A percentile compares a stretch with the other conserved stretches of the same genome.
Evolutionary conservation across 2,113 vertebrate genomes (phyloP).

Genomic region (Ahaetulla prasina): DNA sequence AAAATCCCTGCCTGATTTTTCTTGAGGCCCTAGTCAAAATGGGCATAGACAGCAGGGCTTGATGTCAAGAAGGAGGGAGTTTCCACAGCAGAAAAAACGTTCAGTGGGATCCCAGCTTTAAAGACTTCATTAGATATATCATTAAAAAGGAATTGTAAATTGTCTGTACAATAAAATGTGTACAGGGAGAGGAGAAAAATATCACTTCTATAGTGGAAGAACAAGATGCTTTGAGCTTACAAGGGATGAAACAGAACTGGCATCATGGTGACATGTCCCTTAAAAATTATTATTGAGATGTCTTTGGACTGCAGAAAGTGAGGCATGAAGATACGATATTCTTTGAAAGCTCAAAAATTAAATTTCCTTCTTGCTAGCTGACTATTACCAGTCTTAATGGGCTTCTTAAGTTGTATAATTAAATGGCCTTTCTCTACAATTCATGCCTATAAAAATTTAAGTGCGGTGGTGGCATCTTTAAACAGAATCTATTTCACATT

Average conservation of each 20-base stretch:
- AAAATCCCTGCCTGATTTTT: neutral
- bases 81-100: neutral
- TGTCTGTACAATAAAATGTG: neutral
- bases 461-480: conserved; percentile 5
- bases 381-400: conserved; percentile 1
- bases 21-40: neutral
- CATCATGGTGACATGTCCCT: neutral
- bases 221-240: neutral
- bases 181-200: neutral
- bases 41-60: neutral
- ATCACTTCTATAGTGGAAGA: neutral
- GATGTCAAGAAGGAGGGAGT: neutral
- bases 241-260: neutral
- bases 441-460: conserved; percentile 14
- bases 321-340: neutral
- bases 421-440: conserved; percentile 22
- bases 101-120: neutral
- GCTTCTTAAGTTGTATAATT: conserved; percentile 42
- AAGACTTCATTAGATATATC: neutral
- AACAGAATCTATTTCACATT: conserved; percentile 26
- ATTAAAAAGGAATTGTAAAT: neutral
- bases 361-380: conserved; percentile 20
- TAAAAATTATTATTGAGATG: neutral
- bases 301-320: neutral
- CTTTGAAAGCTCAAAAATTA: conserved; percentile 1